Percentiles rank a stretch among this genome's conserved stretches.
Evolutionary conservation across 2,797 vertebrate genomes (phyloP).

Genomic region (Bovichtus variegatus): DNA sequence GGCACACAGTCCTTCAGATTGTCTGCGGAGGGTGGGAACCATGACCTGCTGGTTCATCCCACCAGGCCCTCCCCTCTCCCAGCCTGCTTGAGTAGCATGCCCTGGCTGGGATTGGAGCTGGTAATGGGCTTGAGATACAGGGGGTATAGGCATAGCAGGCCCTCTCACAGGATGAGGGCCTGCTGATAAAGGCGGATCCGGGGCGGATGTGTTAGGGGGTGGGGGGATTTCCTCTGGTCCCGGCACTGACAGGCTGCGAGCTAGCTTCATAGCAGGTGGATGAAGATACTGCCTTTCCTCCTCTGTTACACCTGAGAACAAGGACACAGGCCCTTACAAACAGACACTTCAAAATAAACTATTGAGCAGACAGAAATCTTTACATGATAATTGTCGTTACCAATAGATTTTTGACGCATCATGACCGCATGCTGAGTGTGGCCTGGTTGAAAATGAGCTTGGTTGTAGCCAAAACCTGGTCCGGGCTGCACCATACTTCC

Average conservation of each 20-base stretch:
- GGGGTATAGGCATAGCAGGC: conserved; percentile 80
- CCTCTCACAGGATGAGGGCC: conserved; percentile 82
- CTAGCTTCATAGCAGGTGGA: conserved; percentile 92
- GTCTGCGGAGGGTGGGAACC: conserved; percentile 80
- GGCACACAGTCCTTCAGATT: conserved; percentile 72
- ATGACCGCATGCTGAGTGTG: conserved; percentile 90
- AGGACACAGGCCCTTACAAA: conserved; percentile 35
- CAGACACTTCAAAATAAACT: conserved; percentile 1
- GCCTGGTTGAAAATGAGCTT: conserved; percentile 90
- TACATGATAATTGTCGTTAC: conserved; percentile 74
- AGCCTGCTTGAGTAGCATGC: conserved; percentile 71
- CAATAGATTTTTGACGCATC: conserved; percentile 94
- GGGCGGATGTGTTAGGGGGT: conserved; percentile 92
- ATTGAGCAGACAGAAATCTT: conserved; percentile 1
- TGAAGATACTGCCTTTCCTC: conserved; percentile 92
- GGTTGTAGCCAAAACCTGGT: conserved; percentile 88
- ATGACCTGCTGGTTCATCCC: conserved; percentile 75
- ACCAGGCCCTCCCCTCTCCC: conserved; percentile 78
- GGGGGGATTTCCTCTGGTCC: conserved; percentile 95
- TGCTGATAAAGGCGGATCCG: conserved; percentile 91
- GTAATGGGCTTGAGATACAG: conserved; percentile 77
- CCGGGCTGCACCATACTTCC: conserved; percentile 81
- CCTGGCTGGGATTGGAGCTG: conserved; percentile 76
- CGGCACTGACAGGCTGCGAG: conserved; percentile 93
- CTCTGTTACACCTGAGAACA: conserved; percentile 88